Conservation (phyloP, 2,113 vertebrate species). For the Okapia johnstoni region DNA sequence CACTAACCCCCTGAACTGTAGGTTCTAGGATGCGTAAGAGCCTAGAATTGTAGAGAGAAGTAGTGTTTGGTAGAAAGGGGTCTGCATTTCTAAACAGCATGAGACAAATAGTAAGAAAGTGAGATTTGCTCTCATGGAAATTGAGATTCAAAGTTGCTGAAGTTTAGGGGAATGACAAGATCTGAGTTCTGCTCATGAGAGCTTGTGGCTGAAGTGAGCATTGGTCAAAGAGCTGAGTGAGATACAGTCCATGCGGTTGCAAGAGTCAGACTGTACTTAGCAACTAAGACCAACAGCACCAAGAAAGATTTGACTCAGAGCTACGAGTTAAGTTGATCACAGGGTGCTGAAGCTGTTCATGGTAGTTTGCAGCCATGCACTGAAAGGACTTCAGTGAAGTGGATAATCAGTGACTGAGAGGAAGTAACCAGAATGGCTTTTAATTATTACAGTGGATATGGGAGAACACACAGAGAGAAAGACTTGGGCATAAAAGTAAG, state of each 20-base stretch:
- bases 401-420: neutral
- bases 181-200: neutral
- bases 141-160: neutral
- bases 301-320: too few species aligned
- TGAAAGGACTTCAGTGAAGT: neutral
- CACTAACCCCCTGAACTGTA: rapidly evolving
- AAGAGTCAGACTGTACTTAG: neutral
- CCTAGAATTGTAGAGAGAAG: neutral
- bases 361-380: neutral
- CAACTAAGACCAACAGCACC: neutral
- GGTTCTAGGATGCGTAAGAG: neutral
- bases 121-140: neutral
- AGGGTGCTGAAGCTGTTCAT: neutral
- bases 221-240: neutral
- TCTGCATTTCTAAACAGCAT: neutral
- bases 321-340: neutral
- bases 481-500: too few species aligned
- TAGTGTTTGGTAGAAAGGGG: neutral
- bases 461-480: neutral
- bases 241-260: neutral
- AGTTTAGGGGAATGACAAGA: neutral
- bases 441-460: neutral
- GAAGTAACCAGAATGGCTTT: neutral
- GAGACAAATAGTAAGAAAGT: neutral
- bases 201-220: neutral